These are phyloP conservation scores for Cirrhinus molitorella DNA, from an alignment of 2,797 vertebrate genomes.

Conservation along the genomic window DNA sequence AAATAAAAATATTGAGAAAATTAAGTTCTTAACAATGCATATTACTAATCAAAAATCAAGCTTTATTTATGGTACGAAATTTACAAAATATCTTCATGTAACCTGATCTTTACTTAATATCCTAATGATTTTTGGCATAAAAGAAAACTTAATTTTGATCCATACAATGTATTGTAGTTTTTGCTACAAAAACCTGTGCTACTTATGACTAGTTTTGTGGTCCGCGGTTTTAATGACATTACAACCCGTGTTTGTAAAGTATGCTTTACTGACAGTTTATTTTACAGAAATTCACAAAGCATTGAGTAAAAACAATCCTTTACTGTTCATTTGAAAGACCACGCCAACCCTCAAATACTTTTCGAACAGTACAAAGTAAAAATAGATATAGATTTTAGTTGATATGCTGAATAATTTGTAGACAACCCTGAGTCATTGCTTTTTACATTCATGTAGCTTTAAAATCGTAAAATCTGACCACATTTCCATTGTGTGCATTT, in stretches of 20 bases:
- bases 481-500: constrained; percentile 20
- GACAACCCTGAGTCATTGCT: constrained; percentile 58
- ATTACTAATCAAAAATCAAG: too few relatives aligned
- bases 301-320: constrained; percentile 1
- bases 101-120: too few relatives aligned
- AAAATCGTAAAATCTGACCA: constrained; percentile 1
- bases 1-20: too few relatives aligned
- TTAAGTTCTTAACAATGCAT: too few relatives aligned
- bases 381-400: constrained; percentile 26
- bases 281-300: constrained; percentile 6
- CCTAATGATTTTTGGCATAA: too few relatives aligned
- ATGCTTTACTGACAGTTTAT: not conserved
- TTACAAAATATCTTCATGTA: too few relatives aligned
- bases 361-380: constrained; percentile 12
- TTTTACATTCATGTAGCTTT: constrained; percentile 20
- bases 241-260: not conserved
- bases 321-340: not conserved
- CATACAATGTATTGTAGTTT: too few relatives aligned
- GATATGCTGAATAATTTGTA: constrained; percentile 29
- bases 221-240: too few relatives aligned
- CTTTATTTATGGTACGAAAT: too few relatives aligned
- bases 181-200: too few relatives aligned
- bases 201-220: too few relatives aligned
- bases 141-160: too few relatives aligned
- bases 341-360: not conserved